Evolutionary conservation across 2,113 vertebrate genomes (phyloP).

Genomic region (Fulmarus glacialis): DNA sequence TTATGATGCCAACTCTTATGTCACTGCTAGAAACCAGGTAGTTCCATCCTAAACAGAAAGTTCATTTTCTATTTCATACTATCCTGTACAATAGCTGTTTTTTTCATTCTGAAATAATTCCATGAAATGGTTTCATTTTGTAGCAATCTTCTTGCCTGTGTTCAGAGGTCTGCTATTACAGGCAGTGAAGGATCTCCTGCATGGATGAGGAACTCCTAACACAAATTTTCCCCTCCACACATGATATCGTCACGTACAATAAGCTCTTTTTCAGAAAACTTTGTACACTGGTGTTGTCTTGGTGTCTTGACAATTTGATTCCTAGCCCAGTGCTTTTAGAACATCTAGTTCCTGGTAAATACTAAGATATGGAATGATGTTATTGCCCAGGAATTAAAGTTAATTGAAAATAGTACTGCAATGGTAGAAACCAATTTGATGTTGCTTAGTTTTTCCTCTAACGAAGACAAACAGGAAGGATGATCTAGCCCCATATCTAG

Average conservation of each 20-base stretch:
- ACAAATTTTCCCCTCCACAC: neutral
- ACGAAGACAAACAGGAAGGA: neutral
- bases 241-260: neutral
- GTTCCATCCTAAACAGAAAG: neutral
- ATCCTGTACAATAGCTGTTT: neutral
- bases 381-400: neutral
- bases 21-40: neutral
- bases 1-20: neutral
- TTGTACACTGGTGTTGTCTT: neutral
- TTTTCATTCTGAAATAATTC: neutral
- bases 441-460: neutral
- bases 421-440: neutral
- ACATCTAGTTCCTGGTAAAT: neutral
- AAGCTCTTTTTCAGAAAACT: neutral
- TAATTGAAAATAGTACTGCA: neutral
- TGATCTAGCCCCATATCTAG: neutral
- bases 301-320: constrained; percentile 1
- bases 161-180: neutral
- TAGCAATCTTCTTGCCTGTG: neutral
- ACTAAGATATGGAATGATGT: neutral
- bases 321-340: neutral
- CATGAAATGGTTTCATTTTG: neutral
- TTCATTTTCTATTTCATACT: neutral
- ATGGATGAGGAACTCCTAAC: neutral
- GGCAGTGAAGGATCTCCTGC: neutral